Evolutionary conservation across 2,797 vertebrate species (phyloP).

Genomic region (Dryobates pubescens): DNA sequence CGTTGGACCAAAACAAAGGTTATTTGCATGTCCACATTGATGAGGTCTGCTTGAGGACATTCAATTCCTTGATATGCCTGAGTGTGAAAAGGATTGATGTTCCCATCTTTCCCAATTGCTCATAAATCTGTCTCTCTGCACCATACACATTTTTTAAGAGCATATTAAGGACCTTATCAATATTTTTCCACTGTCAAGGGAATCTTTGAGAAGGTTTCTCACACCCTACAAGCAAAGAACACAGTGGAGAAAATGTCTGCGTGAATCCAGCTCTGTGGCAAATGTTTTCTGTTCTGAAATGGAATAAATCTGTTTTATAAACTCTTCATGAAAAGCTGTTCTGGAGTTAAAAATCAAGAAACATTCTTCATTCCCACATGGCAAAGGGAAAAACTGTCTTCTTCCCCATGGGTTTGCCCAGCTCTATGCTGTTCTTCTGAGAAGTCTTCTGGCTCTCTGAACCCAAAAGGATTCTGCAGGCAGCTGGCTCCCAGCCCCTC

Average conservation of each 20-base stretch:
- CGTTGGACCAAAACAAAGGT: neutral
- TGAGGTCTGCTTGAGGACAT: neutral
- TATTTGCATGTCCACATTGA: neutral
- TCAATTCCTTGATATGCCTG: neutral
- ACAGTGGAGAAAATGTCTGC: neutral
- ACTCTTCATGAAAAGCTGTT: neutral
- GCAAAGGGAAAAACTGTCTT: neutral
- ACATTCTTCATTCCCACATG: neutral
- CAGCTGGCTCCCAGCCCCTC: accelerated
- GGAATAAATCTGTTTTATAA: neutral
- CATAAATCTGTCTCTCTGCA: neutral
- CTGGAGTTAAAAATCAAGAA: neutral
- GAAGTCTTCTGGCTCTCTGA: neutral
- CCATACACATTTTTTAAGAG: neutral
- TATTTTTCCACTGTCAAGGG: neutral
- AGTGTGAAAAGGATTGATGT: neutral
- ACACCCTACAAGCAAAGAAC: neutral
- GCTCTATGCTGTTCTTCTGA: neutral
- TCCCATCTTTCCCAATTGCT: neutral
- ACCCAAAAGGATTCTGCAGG: neutral
- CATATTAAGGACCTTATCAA: neutral
- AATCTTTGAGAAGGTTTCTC: neutral
- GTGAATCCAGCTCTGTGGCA: neutral
- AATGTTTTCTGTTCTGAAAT: neutral
- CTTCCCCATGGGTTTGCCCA: neutral